phyloP scores from a whole-genome alignment of 1,140 invertebrate species.

The Dufourea novaeangliae region DNA sequence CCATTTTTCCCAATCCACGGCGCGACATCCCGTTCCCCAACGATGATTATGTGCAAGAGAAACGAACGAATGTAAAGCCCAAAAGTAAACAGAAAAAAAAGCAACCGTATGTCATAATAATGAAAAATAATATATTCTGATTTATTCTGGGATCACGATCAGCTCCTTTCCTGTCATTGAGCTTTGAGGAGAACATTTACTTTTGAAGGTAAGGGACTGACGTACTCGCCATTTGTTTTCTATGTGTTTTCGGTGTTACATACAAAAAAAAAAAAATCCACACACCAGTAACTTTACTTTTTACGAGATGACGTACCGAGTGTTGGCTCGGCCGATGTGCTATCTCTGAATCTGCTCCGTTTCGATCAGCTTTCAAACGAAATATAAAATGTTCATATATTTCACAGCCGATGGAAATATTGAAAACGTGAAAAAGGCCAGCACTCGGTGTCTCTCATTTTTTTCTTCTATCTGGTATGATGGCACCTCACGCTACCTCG shows the following conservation, averaged over 20 bases:
- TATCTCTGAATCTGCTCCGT: no score
- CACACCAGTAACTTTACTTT: slow-evolving; percentile 75
- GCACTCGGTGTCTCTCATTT: slow-evolving; percentile 77
- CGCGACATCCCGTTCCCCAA: slow-evolving; percentile 44
- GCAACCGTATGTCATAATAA: slow-evolving; percentile 75
- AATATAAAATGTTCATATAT: no score
- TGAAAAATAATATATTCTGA: slow-evolving; percentile 82
- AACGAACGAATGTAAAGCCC: slow-evolving; percentile 68
- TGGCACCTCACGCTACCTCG: slow-evolving; percentile 81
- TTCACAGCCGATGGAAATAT: no score
- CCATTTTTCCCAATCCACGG: slow-evolving; percentile 37
- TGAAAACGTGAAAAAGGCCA: no score
- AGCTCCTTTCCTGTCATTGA: slow-evolving; percentile 83
- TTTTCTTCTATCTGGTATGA: slow-evolving; percentile 81
- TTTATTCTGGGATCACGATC: slow-evolving; percentile 83
- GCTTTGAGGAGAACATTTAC: slow-evolving; percentile 83
- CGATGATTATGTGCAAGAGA: slow-evolving; percentile 64
- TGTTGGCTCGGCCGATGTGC: slow-evolving; percentile 68
- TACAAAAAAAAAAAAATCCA: slow-evolving; percentile 77
- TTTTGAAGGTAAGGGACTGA: slow-evolving; percentile 83
- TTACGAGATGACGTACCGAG: slow-evolving; percentile 75
- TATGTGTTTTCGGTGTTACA: slow-evolving; percentile 81
- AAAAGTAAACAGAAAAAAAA: slow-evolving; percentile 64
- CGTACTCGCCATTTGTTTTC: slow-evolving; percentile 81
- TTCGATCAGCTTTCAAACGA: no score